Base-by-base conservation (phyloP, 2,888 invertebrate species). In the Macrophya annulata region DNA sequence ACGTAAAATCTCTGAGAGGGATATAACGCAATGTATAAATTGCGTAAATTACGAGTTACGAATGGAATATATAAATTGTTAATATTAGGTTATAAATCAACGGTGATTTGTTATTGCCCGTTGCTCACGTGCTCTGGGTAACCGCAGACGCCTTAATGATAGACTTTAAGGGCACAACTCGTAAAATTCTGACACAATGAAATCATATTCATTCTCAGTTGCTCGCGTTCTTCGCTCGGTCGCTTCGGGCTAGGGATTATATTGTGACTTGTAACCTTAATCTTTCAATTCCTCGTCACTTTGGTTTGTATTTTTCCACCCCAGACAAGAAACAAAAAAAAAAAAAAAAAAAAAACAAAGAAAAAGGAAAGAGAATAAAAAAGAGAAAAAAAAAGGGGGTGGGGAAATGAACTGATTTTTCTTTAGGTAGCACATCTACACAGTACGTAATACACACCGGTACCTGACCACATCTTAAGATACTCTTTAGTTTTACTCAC, bases 141-240 rank as follows among this genome's bases (percentile, higher is more conserved):
- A 89, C 89, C 89, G 88, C 90, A 88, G 90, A 89, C 89, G 88
- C 88, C 86, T 89, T 92, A 93, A 93, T 93, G 92, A 93, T 92
- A 91, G 92, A 91, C 90, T 91, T 91, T 90, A 90, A 91, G 89
- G 85, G 87, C 89, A 89, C 88, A 89, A 91, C 93, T 93, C 93
- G 91, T 93, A 93, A 93, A 93, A 93, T 91, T 88, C 88, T 89
- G 90, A 89, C 90, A 91, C 92, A 92, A 92, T 92, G 92, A 89
- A 92, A 92, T 92, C 90, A 91, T 93, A 91, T 88, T 87, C 87
- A 87, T 83, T 83, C 83, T 65, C 10, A 21, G 83, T 83, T 81
- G 62, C 68, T 68, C 83, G 45, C 31, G 65, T 83, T 25, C 62
- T 79, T 21, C 25, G 68, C 48, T 48, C 79, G 79, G 59, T 62